Conservation (phyloP, 1,140 invertebrate species). For the Aricia agestis region DNA sequence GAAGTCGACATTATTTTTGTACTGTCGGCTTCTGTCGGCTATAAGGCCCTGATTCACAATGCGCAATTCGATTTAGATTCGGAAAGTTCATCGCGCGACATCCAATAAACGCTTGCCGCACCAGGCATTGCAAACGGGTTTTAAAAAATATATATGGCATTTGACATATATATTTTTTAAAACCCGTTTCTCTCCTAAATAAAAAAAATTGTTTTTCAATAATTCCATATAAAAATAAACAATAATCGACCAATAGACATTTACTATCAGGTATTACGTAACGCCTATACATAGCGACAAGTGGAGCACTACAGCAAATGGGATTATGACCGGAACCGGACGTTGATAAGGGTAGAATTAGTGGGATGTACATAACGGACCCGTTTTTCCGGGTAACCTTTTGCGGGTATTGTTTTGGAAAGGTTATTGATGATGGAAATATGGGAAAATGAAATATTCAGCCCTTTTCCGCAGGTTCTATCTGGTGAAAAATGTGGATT, state of each 20-base stretch:
- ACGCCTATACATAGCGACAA: neutral
- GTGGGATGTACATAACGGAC: neutral
- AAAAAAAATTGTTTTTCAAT: neutral
- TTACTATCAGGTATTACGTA: too few species aligned
- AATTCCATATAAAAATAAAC: too few species aligned
- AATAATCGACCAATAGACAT: too few species aligned
- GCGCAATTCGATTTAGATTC: too few species aligned
- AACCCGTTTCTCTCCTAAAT: neutral
- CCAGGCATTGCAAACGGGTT: too few species aligned
- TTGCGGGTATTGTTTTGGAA: neutral
- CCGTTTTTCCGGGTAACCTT: neutral
- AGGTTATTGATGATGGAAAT: neutral
- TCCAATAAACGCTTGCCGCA: too few species aligned
- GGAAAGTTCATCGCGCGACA: too few species aligned
- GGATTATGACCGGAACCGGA: conserved; percentile 15
- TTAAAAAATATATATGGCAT: too few species aligned
- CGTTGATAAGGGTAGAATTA: conserved; percentile 15
- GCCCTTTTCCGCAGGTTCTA: neutral
- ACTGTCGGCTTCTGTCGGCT: too few species aligned
- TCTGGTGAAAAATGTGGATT: neutral
- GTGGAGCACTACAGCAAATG: neutral
- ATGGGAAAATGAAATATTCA: neutral
- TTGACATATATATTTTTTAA: too few species aligned
- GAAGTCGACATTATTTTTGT: too few species aligned
- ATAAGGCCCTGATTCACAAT: too few species aligned